These are phyloP conservation scores for Apantesis nais DNA, from an alignment of 2,888 invertebrate species.

Conservation along the genomic window DNA sequence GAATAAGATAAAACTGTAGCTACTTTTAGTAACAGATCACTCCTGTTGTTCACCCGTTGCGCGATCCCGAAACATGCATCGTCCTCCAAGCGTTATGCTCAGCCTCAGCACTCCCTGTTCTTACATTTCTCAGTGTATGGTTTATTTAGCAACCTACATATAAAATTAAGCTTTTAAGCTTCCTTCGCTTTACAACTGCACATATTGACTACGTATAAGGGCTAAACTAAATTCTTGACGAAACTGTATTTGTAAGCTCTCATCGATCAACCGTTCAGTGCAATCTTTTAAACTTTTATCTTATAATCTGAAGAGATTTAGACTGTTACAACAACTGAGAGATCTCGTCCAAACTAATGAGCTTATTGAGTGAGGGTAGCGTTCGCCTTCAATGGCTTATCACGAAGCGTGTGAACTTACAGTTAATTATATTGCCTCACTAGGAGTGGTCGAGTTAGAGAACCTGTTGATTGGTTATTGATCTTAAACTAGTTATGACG, in stretches of 20 bases:
- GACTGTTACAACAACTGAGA: not conserved
- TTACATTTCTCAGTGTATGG: too few species aligned
- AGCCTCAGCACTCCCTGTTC: too few species aligned
- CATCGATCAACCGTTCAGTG: not conserved
- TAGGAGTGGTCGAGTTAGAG: not conserved
- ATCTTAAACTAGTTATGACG: not conserved
- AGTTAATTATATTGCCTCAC: not conserved
- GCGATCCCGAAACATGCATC: too few species aligned
- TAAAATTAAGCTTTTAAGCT: not conserved
- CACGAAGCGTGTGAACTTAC: not conserved
- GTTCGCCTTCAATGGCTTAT: too few species aligned
- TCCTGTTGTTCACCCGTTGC: not conserved
- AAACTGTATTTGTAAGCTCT: not conserved
- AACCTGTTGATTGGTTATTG: constrained; percentile 1
- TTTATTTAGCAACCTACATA: too few species aligned
- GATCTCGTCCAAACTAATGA: not conserved
- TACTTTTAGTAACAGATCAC: not conserved
- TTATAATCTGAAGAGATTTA: not conserved
- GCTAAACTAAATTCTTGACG: not conserved
- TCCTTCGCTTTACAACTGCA: not conserved
- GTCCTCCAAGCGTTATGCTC: too few species aligned
- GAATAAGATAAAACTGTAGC: not conserved
- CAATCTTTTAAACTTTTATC: not conserved
- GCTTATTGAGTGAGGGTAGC: too few species aligned
- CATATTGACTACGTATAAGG: not conserved